Base-by-base conservation (phyloP, 2,888 invertebrate species). In the Heliconius charithonia region DNA sequence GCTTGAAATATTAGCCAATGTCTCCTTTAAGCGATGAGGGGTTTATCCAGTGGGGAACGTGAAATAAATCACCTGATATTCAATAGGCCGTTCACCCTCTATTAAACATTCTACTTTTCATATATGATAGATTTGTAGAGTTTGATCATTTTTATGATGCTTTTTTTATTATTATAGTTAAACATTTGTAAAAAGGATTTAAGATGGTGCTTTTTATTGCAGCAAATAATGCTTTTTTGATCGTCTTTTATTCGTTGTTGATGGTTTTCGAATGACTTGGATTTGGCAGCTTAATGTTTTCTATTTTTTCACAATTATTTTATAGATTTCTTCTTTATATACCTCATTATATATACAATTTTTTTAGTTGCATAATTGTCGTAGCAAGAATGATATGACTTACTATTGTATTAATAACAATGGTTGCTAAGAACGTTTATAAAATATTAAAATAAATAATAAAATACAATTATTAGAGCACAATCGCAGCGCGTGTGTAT, bases 1-100 rank as follows among this genome's bases (percentile, higher is more conserved):
- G 32, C 27, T 37, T 78, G 76, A 70, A 79, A 78, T 81, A 77
- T 78, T 77, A 70, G 73, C 78, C 78, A 75, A 51, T 63, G 63
- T 72, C 19, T 32, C 72, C 65, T 37, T 69, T 19, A 66, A 71
- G 66, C 56, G n/a, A 76, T 71, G 78, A 82, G 79, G 76, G 79
- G 80, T 45, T 76, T 80, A 80, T 80, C 82, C 82, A 63, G 22
- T 83, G 85, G 86, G 87, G 88, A 88, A 85, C 37, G 63, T 41
- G 86, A 88, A 89, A 91, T 91, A 92, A 91, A 92, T 92, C 90
- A 89, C 86, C 85, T 86, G 84, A 82, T 87, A 86, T 87, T 89
- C 86, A 85, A 87, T 85, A 85, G 89, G 87, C 86, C 89, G 84
- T 91, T 92, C 90, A 91, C 91, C 91, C 90, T 88, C 86, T 85